These are phyloP conservation scores for Drosophila cracens DNA, from an alignment of 2,888 invertebrate species.

Conservation along the genomic window DNA sequence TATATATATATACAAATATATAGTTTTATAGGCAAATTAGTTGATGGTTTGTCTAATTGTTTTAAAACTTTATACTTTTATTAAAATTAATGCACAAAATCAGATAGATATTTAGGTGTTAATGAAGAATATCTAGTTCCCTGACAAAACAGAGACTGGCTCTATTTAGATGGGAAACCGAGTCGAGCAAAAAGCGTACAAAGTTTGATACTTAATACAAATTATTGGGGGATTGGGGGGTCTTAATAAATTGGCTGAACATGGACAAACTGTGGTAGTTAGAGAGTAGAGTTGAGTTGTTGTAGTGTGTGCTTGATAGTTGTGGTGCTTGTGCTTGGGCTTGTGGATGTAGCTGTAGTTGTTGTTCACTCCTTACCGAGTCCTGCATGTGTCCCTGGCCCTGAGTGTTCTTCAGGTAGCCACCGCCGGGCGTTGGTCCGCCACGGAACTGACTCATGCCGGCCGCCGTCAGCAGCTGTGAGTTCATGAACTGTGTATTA, in stretches of 20 bases:
- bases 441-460: conserved; percentile 85
- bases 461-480: conserved; percentile 88
- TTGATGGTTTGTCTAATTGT: conserved; percentile 24
- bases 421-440: conserved; percentile 81
- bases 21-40: neutral
- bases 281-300: conserved; percentile 30
- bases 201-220: conserved; percentile 33
- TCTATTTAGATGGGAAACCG: conserved; percentile 9
- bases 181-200: conserved; percentile 13
- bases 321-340: conserved; percentile 12
- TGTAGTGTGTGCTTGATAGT: conserved; percentile 44
- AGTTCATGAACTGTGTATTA: conserved; percentile 87
- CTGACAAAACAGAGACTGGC: conserved; percentile 13
- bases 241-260: conserved; percentile 29
- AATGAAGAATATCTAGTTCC: conserved; percentile 41
- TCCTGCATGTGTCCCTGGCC: conserved; percentile 85
- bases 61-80: conserved; percentile 38
- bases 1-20: neutral
- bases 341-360: conserved; percentile 33
- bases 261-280: conserved; percentile 34
- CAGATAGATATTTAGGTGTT: conserved; percentile 43
- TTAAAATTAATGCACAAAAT: conserved; percentile 54
- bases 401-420: conserved; percentile 84
- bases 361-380: conserved; percentile 81
- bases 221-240: conserved; percentile 34